phyloP scores from a whole-genome alignment of 2,113 vertebrate species.

The Ptychochromis oligacanthus region DNA sequence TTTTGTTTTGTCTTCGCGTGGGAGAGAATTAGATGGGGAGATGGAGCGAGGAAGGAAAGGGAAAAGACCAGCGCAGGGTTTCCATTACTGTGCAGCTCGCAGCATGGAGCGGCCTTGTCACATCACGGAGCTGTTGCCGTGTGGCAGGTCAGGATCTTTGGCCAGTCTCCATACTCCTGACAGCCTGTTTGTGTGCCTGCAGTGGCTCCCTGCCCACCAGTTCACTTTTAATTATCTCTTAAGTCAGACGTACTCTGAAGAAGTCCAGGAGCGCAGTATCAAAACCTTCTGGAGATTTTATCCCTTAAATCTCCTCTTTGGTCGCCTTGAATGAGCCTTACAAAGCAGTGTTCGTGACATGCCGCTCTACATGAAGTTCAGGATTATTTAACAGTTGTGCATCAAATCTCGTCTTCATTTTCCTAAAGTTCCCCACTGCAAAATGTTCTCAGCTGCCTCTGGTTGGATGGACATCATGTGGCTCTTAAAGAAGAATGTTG shows the following conservation, averaged over 20 bases:
- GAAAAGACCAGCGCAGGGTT: constrained; percentile 36
- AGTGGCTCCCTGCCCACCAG: constrained; percentile 40
- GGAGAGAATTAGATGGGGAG: background rate
- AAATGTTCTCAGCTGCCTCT: constrained; percentile 11
- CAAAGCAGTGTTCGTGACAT: constrained; percentile 8
- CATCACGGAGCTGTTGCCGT: constrained; percentile 49
- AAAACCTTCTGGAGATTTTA: constrained; percentile 49
- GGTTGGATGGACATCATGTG: constrained; percentile 34
- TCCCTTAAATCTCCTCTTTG: constrained; percentile 2
- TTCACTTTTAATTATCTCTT: constrained; percentile 72
- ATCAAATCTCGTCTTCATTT: constrained; percentile 6
- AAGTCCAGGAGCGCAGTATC: constrained; percentile 48
- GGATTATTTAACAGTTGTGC: background rate
- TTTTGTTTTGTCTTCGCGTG: background rate
- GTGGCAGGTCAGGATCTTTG: constrained; percentile 59
- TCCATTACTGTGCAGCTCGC: constrained; percentile 47
- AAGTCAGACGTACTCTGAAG: constrained; percentile 43
- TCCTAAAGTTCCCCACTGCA: constrained; percentile 7
- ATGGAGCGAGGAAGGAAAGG: background rate
- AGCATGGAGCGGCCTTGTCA: constrained; percentile 45
- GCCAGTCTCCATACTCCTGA: constrained; percentile 58
- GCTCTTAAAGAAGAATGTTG: constrained; percentile 46
- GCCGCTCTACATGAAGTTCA: background rate
- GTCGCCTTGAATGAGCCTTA: constrained; percentile 6
- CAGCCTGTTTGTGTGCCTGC: constrained; percentile 42